These are phyloP conservation scores for Rana temporaria DNA, from an alignment of 2,113 vertebrate species.

Conservation along the genomic window DNA sequence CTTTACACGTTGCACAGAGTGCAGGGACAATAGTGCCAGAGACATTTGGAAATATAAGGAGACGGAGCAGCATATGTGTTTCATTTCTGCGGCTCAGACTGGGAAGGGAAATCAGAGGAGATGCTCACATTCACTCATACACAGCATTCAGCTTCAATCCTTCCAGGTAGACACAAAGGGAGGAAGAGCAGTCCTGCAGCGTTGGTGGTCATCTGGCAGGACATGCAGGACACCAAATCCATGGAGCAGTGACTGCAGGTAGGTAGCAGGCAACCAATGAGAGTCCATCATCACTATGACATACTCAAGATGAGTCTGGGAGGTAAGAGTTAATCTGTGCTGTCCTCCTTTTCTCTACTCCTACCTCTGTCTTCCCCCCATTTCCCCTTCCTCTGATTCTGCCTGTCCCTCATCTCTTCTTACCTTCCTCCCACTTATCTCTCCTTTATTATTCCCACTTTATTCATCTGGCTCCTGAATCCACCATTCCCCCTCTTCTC, in stretches of 20 bases:
- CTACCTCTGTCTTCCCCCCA: not conserved
- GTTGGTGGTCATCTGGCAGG: not conserved
- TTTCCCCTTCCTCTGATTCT: not conserved
- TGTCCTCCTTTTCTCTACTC: not conserved
- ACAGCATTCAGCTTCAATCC: conserved; percentile 37
- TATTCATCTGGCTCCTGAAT: too few species aligned
- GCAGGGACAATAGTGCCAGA: conserved; percentile 74
- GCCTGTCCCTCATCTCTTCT: not conserved
- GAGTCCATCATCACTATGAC: too few species aligned
- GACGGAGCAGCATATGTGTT: conserved; percentile 78
- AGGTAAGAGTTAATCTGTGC: not conserved
- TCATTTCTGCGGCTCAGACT: conserved; percentile 71
- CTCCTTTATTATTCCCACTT: not conserved
- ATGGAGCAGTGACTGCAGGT: conserved; percentile 3
- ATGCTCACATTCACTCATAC: conserved; percentile 40
- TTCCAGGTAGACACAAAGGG: conserved; percentile 3
- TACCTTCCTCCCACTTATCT: not conserved
- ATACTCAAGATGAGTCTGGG: not conserved
- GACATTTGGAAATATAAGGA: conserved; percentile 76
- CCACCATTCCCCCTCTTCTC: not conserved
- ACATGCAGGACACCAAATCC: not conserved
- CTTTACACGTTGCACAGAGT: conserved; percentile 75
- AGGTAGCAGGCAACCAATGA: conserved; percentile 14
- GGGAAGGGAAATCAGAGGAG: conserved; percentile 71
- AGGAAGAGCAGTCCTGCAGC: not conserved